phyloP scores from a whole-genome alignment of 1,140 invertebrate genomes.

The Drosophila sulfurigaster region DNA sequence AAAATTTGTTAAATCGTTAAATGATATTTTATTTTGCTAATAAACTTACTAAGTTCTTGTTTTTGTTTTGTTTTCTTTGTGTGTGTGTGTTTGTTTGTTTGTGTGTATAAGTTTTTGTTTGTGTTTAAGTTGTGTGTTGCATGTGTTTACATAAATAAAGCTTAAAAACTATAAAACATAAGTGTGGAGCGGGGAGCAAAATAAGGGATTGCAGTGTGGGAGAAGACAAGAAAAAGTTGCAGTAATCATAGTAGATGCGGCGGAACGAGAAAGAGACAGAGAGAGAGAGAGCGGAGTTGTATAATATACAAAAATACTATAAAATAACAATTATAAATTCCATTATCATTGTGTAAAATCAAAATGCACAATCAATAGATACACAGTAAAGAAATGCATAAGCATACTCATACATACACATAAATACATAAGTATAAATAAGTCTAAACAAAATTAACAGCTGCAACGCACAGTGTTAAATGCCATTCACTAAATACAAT shows the following conservation, averaged over 20 bases:
- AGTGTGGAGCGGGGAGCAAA: conserved; percentile 72
- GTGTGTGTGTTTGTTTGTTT: conserved; percentile 30
- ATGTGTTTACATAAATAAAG: conserved; percentile 70
- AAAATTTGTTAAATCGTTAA: conserved; percentile 45
- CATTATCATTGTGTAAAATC: conserved; percentile 44
- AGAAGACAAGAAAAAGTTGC: conserved; percentile 31
- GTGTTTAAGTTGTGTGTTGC: conserved; percentile 45
- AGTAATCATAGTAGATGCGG: conserved; percentile 6
- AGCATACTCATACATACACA: conserved; percentile 50
- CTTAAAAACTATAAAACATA: conserved; percentile 83
- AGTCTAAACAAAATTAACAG: conserved; percentile 75
- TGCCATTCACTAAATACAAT: conserved; percentile 80
- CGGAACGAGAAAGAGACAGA: neutral
- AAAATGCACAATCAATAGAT: conserved; percentile 50
- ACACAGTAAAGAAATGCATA: conserved; percentile 51
- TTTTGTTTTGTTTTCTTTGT: conserved; percentile 30
- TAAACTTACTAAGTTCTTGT: conserved; percentile 75
- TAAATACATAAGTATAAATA: conserved; percentile 61
- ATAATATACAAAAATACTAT: conserved; percentile 54
- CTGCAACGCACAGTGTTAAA: conserved; percentile 73
- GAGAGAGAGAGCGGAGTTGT: conserved; percentile 40
- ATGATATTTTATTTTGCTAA: conserved; percentile 76
- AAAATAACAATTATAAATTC: conserved; percentile 55
- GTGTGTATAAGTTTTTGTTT: conserved; percentile 24
- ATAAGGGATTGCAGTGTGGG: conserved; percentile 18